Evolutionary conservation across 2,797 vertebrate genomes (phyloP).

Genomic region (Pempheris klunzingeri): DNA sequence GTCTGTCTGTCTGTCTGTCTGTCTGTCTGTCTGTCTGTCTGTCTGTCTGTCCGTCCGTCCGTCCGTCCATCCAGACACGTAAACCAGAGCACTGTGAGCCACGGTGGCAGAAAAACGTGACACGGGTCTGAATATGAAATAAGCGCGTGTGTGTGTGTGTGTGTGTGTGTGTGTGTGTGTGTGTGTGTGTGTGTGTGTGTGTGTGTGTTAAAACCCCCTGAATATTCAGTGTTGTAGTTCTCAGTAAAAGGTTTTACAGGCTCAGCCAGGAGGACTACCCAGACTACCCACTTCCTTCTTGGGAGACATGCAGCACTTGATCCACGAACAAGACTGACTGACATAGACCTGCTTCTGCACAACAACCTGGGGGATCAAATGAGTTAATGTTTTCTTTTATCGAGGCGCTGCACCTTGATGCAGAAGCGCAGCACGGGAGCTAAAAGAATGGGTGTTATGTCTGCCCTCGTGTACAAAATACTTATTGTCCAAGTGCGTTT

Average conservation of each 20-base stretch:
- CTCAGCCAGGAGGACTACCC: conserved; percentile 18
- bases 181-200: too few relatives aligned
- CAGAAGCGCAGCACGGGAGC: neutral
- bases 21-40: too few relatives aligned
- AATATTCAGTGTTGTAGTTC: conserved; percentile 41
- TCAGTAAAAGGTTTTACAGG: conserved; percentile 35
- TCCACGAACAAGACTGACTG: neutral
- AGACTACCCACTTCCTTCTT: conserved; percentile 12
- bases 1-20: too few relatives aligned
- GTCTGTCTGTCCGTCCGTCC: too few relatives aligned
- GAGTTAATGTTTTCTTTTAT: neutral
- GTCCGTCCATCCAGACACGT: neutral
- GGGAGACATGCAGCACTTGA: neutral
- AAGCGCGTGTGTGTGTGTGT: too few relatives aligned
- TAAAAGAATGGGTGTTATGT: conserved; percentile 8
- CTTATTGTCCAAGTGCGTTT: neutral
- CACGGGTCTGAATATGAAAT: conserved; percentile 42
- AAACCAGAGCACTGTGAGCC: neutral
- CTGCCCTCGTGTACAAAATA: conserved; percentile 22
- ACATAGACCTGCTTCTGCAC: conserved; percentile 30
- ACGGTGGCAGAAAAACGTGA: conserved; percentile 20
- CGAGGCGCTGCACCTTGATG: conserved; percentile 5
- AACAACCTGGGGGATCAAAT: conserved; percentile 29
- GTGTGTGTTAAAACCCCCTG: conserved; percentile 20
- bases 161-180: too few relatives aligned